A percentile compares a stretch with the other conserved stretches of the same genome.
These are phyloP conservation scores for Phengaris arion DNA, from an alignment of 2,888 invertebrate species.

Conservation along the genomic window DNA sequence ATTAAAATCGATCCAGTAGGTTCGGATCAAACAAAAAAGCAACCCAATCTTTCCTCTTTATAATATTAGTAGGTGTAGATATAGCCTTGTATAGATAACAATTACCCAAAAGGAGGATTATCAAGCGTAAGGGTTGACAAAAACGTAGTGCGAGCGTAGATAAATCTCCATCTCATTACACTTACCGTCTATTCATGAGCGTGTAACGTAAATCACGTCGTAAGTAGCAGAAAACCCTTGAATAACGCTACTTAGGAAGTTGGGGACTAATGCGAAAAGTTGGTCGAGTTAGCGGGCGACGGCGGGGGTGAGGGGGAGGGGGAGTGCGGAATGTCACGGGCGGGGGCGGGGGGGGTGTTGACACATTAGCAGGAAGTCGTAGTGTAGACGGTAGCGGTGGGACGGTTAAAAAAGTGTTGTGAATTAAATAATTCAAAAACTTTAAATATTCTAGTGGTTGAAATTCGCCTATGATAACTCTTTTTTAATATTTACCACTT, in stretches of 20 bases:
- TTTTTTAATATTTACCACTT: too few relatives aligned
- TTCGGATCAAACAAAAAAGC: too few relatives aligned
- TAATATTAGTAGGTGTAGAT: too few relatives aligned
- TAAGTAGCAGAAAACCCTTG: constrained; percentile 8
- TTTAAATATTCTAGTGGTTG: too few relatives aligned
- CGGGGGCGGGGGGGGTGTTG: neutral
- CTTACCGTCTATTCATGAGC: neutral
- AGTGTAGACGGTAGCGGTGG: neutral
- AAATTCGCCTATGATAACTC: too few relatives aligned
- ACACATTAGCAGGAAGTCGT: neutral
- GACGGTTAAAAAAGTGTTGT: too few relatives aligned
- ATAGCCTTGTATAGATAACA: too few relatives aligned
- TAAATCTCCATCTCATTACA: constrained; percentile 17
- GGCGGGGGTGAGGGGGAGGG: too few relatives aligned
- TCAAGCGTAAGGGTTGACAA: neutral
- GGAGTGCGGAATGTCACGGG: neutral
- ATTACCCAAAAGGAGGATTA: too few relatives aligned
- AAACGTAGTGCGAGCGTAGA: neutral
- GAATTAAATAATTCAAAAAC: too few relatives aligned
- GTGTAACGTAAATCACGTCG: constrained; percentile 2
- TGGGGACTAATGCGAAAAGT: constrained; percentile 17
- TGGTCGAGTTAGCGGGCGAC: neutral
- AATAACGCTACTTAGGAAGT: constrained; percentile 14
- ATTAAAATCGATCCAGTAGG: too few relatives aligned
- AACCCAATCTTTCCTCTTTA: too few relatives aligned